A percentile compares a stretch with the other conserved stretches of the same genome.
Evolutionary conservation across 1,140 invertebrate genomes (phyloP).

Genomic region (Listronotus bonariensis): DNA sequence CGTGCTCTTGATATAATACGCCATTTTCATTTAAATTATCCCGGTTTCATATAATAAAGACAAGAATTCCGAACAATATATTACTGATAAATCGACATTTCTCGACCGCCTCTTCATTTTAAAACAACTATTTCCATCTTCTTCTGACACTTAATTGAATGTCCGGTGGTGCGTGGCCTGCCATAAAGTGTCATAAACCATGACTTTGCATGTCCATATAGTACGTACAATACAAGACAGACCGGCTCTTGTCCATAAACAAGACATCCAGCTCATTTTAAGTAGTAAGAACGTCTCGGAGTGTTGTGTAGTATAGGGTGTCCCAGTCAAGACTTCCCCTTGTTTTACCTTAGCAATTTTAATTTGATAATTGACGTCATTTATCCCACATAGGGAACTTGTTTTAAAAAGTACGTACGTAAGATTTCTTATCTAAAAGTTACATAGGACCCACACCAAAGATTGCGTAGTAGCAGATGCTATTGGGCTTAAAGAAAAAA

Average conservation of each 20-base stretch:
- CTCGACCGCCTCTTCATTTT: conserved; percentile 34
- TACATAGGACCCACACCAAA: no score
- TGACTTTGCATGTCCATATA: conserved; percentile 49
- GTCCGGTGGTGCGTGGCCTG: conserved; percentile 46
- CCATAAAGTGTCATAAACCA: conserved; percentile 48
- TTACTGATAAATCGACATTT: conserved; percentile 36
- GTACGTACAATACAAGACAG: conserved; percentile 50
- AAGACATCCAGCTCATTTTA: conserved; percentile 49
- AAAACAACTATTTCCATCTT: conserved; percentile 30
- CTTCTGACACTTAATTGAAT: conserved; percentile 39
- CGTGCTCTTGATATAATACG: neutral
- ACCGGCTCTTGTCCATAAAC: conserved; percentile 47
- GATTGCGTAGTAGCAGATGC: no score
- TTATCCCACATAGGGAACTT: no score
- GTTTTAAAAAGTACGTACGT: no score
- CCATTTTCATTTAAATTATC: conserved; percentile 29
- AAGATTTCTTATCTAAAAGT: no score
- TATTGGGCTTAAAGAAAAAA: no score
- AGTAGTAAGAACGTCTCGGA: conserved; percentile 41
- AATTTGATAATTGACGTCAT: no score
- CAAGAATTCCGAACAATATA: conserved; percentile 28
- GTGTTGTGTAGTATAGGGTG: conserved; percentile 39
- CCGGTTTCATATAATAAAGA: conserved; percentile 20
- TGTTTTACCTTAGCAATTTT: no score
- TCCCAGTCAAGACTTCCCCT: neutral